A percentile compares a stretch with the other conserved stretches of the same genome.
These are phyloP conservation scores for Proterorhinus semilunaris DNA, from an alignment of 2,113 vertebrate species.

Conservation along the genomic window DNA sequence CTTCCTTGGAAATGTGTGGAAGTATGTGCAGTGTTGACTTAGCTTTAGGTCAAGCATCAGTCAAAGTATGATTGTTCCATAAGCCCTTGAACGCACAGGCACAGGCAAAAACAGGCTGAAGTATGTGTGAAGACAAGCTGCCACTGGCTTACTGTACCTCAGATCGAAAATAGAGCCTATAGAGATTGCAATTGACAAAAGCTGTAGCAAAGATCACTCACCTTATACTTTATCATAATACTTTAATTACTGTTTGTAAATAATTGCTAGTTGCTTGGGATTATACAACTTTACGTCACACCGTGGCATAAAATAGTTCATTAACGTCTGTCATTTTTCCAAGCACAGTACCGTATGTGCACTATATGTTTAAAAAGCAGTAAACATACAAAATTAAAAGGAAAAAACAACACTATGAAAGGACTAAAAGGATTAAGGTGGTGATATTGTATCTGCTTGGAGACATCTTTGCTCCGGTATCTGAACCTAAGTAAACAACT, in stretches of 20 bases:
- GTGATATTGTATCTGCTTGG: no score
- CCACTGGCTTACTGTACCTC: background rate
- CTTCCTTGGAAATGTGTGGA: background rate
- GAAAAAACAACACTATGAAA: no score
- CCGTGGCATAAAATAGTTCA: no score
- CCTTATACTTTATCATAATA: background rate
- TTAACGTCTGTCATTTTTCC: no score
- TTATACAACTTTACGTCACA: no score
- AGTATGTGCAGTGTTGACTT: slow-evolving; percentile 34
- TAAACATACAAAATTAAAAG: no score
- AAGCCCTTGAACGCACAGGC: slow-evolving; percentile 22
- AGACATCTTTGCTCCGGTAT: no score
- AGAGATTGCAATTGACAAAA: background rate
- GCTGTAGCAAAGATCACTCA: background rate
- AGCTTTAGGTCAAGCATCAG: slow-evolving; percentile 31
- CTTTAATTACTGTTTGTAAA: no score
- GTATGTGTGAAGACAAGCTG: slow-evolving; percentile 24
- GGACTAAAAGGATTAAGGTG: no score
- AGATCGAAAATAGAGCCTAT: background rate
- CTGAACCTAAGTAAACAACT: no score
- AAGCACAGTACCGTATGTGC: background rate
- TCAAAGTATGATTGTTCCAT: slow-evolving; percentile 26
- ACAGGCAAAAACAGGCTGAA: slow-evolving; percentile 38
- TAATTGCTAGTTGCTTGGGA: no score
- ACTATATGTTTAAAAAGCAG: background rate